These are phyloP conservation scores for Cyprinodon diabolis DNA, from an alignment of 2,797 vertebrate genomes.

Conservation along the genomic window DNA sequence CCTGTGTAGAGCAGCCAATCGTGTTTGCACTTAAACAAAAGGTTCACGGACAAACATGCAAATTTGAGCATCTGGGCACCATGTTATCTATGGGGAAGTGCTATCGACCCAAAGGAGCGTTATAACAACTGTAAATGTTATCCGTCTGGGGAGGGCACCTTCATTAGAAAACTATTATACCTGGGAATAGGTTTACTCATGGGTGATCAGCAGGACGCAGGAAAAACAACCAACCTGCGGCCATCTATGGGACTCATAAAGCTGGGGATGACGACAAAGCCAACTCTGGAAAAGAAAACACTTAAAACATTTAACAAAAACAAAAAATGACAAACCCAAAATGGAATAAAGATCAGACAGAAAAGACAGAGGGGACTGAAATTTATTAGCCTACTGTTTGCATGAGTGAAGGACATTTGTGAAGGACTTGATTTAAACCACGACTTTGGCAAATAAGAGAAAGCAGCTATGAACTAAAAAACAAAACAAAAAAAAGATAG, in stretches of 20 bases:
- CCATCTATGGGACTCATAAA: constrained; percentile 17
- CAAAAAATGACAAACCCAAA: constrained; percentile 21
- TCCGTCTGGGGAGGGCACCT: constrained; percentile 38
- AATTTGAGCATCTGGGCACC: constrained; percentile 48
- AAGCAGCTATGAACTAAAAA: constrained; percentile 89
- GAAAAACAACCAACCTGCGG: constrained; percentile 65
- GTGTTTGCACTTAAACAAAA: constrained; percentile 64
- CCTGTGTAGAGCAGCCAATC: constrained; percentile 5
- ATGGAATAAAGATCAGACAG: constrained; percentile 34
- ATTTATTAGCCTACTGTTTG: constrained; percentile 91
- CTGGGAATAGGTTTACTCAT: constrained; percentile 41
- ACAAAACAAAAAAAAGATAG: constrained; percentile 4
- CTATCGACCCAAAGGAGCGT: constrained; percentile 59
- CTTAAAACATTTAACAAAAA: background rate
- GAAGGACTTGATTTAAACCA: constrained; percentile 83
- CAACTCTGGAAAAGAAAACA: constrained; percentile 18
- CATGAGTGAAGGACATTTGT: constrained; percentile 86
- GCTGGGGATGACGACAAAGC: background rate
- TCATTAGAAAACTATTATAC: constrained; percentile 73
- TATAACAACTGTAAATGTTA: constrained; percentile 59
- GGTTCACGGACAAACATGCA: constrained; percentile 44
- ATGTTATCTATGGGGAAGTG: constrained; percentile 51
- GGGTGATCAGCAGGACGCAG: constrained; percentile 33
- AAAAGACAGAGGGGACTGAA: constrained; percentile 76
- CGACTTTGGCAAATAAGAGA: constrained; percentile 92